phyloP scores from a whole-genome alignment of 2,888 invertebrate species.

The Drosophila bunnanda region DNA sequence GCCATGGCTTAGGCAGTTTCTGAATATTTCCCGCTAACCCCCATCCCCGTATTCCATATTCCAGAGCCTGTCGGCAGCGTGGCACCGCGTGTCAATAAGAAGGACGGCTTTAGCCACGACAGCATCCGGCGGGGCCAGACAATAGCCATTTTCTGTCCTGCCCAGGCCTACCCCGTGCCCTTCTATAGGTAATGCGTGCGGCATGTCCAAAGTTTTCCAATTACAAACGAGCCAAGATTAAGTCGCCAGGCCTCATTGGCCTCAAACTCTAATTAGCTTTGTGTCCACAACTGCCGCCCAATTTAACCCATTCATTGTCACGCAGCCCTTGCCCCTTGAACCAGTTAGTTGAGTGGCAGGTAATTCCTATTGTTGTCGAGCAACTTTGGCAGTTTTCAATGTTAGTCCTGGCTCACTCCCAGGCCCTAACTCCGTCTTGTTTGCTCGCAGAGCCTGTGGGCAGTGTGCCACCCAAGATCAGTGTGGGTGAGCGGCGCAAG shows the following conservation, averaged over 20 bases:
- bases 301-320: constrained; percentile 59
- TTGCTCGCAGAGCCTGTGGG: constrained; percentile 86
- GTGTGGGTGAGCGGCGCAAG: constrained; percentile 87
- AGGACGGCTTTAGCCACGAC: constrained; percentile 85
- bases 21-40: neutral
- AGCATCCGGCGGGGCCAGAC: constrained; percentile 85
- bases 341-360: constrained; percentile 28
- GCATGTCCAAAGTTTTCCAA: constrained; percentile 45
- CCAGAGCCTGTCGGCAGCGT: constrained; percentile 85
- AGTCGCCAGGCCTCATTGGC: constrained; percentile 63
- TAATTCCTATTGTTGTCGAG: constrained; percentile 28
- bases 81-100: constrained; percentile 86
- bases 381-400: constrained; percentile 61
- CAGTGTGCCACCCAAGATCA: constrained; percentile 86
- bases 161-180: constrained; percentile 90
- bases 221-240: constrained; percentile 44
- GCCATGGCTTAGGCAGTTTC: constrained; percentile 7
- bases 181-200: constrained; percentile 59
- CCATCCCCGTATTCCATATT: neutral
- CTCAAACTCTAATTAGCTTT: constrained; percentile 55
- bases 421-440: too few relatives aligned
- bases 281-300: constrained; percentile 37
- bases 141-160: constrained; percentile 88
- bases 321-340: constrained; percentile 20
- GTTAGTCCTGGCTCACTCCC: constrained; percentile 3